These are phyloP conservation scores for Caenorhabditis sulstoni DNA, from an alignment of 2,888 invertebrate genomes.

Conservation along the genomic window DNA sequence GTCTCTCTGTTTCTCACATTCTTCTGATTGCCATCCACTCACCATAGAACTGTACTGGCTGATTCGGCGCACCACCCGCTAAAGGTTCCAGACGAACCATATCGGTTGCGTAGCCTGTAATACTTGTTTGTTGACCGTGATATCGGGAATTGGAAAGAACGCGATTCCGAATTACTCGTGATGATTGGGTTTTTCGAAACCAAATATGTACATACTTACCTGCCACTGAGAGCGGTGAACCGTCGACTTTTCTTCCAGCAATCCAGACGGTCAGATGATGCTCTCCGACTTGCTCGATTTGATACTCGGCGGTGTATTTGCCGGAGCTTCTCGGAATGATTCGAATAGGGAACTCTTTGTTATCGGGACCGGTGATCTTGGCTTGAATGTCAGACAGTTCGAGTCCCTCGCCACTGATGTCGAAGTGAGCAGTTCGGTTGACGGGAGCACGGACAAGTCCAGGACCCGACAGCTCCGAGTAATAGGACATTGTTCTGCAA, in stretches of 20 bases:
- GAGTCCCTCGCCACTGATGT: conserved; percentile 70
- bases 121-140: conserved; percentile 13
- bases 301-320: conserved; percentile 92
- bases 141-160: not conserved
- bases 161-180: conserved; percentile 17
- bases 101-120: conserved; percentile 84
- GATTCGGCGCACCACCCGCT: conserved; percentile 93
- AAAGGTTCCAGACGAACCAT: conserved; percentile 95
- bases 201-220: no score
- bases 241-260: conserved; percentile 87
- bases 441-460: conserved; percentile 84
- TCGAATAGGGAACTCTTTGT: conserved; percentile 88
- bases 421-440: conserved; percentile 82
- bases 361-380: conserved; percentile 86
- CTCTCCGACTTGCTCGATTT: conserved; percentile 85
- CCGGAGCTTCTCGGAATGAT: conserved; percentile 89
- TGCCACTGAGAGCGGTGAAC: conserved; percentile 69
- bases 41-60: conserved; percentile 97
- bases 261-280: conserved; percentile 93
- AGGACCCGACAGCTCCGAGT: conserved; percentile 79
- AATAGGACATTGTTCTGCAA: conserved; percentile 69
- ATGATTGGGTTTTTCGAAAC: no score
- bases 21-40: conserved; percentile 72
- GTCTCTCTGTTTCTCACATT: conserved; percentile 24
- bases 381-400: conserved; percentile 70